Percentiles rank a stretch among this genome's conserved stretches.
These are phyloP conservation scores for Drosophila mulleri DNA, from an alignment of 2,888 invertebrate genomes.

Conservation along the genomic window DNA sequence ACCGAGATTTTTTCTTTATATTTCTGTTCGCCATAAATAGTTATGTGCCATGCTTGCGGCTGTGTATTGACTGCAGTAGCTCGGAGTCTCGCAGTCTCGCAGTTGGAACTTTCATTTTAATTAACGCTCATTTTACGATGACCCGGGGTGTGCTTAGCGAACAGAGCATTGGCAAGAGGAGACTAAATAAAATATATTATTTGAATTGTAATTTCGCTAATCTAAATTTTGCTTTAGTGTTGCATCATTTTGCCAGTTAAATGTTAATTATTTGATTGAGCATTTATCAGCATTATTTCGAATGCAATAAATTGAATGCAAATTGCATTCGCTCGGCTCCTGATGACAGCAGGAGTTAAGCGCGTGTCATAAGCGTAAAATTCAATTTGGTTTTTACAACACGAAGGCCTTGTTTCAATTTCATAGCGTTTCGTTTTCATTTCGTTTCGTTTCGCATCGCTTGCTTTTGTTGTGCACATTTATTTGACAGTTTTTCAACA, in stretches of 20 bases:
- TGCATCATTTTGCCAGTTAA: background rate
- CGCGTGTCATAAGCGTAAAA: conserved; percentile 66
- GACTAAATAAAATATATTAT: conserved; percentile 1
- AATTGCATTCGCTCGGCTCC: conserved; percentile 31
- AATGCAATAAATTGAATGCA: conserved; percentile 51
- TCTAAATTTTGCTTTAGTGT: background rate
- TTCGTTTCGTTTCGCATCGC: conserved; percentile 15
- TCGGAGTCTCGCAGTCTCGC: background rate
- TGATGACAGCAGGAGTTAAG: conserved; percentile 40
- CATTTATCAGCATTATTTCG: conserved; percentile 30
- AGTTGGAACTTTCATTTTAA: conserved; percentile 59
- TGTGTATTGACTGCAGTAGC: conserved; percentile 28
- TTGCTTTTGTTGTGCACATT: conserved; percentile 33
- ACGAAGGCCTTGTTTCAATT: conserved; percentile 22
- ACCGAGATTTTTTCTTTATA: conserved; percentile 64
- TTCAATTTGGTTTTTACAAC: conserved; percentile 68
- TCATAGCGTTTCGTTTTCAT: conserved; percentile 16
- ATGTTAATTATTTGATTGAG: background rate
- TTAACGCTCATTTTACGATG: conserved; percentile 63
- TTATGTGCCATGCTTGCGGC: conserved; percentile 61
- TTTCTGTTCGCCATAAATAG: conserved; percentile 65
- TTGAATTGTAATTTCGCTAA: background rate
- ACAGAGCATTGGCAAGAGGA: background rate
- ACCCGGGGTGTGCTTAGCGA: conserved; percentile 37
- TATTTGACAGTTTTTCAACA: conserved; percentile 76